Conservation (phyloP, 2,113 vertebrate genomes). For the Microtus montanus region DNA sequence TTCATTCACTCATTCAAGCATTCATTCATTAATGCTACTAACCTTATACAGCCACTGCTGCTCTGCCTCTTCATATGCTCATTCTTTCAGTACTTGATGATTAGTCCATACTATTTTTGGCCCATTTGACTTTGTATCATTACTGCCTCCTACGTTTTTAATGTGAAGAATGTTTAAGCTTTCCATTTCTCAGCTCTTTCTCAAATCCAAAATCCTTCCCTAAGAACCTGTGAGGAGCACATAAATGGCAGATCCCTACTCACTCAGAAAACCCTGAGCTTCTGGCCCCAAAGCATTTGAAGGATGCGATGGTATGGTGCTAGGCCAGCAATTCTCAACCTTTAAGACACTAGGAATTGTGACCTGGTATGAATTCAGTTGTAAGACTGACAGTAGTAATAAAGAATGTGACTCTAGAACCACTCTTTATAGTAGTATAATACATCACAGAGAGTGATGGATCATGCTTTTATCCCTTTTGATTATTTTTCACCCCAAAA, state of each 20-base stretch:
- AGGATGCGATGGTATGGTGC: not conserved
- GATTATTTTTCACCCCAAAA: not conserved
- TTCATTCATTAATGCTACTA: not conserved
- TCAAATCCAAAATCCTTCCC: not conserved
- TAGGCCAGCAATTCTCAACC: not conserved
- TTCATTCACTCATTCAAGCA: not conserved
- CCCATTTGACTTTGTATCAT: not conserved
- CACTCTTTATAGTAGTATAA: not conserved
- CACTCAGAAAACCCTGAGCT: not conserved
- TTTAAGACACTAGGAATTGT: not conserved
- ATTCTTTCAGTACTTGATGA: not conserved
- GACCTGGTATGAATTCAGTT: not conserved
- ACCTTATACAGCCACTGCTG: not conserved
- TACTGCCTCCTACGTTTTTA: not conserved
- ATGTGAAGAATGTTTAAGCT: not conserved
- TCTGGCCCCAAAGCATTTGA: not conserved
- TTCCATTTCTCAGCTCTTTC: not conserved
- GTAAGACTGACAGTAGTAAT: not conserved
- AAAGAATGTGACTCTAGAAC: not conserved
- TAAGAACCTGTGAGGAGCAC: not conserved
- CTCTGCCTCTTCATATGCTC: not conserved
- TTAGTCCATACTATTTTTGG: conserved; percentile 1
- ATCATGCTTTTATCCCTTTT: not conserved
- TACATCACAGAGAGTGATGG: not conserved
- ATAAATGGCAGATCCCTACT: not conserved